These are phyloP conservation scores for Heterodera carotae DNA, from an alignment of 1,140 invertebrate species.

Conservation along the genomic window DNA sequence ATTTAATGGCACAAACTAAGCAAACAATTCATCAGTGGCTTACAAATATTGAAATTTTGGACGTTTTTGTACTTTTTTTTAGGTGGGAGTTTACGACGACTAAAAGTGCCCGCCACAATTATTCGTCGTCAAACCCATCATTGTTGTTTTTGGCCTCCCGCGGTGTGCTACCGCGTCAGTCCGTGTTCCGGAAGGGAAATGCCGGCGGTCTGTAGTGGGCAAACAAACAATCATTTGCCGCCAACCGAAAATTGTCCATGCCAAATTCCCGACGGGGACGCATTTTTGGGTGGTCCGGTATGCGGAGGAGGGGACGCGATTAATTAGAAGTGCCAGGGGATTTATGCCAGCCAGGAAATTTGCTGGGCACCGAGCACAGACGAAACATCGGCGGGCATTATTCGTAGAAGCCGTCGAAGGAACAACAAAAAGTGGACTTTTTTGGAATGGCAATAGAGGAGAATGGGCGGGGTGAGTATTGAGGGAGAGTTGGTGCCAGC, in stretches of 20 bases:
- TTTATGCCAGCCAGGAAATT: not conserved
- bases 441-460: not conserved
- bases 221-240: not conserved
- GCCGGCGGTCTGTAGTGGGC: no score
- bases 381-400: not conserved
- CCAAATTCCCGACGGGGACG: not conserved
- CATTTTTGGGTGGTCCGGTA: not conserved
- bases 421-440: not conserved
- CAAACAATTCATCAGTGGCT: no score
- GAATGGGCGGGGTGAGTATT: not conserved
- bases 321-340: not conserved
- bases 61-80: no score
- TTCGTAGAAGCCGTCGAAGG: not conserved
- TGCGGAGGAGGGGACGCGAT: not conserved
- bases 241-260: not conserved
- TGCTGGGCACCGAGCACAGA: not conserved
- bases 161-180: not conserved
- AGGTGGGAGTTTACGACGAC: no score
- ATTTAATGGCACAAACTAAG: no score
- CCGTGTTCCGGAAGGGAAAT: not conserved
- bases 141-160: not conserved
- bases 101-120: no score
- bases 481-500: not conserved
- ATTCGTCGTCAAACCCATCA: no score
- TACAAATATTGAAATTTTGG: no score